Conservation (phyloP, 2,888 invertebrate species). For the Slavum lentiscoides region DNA sequence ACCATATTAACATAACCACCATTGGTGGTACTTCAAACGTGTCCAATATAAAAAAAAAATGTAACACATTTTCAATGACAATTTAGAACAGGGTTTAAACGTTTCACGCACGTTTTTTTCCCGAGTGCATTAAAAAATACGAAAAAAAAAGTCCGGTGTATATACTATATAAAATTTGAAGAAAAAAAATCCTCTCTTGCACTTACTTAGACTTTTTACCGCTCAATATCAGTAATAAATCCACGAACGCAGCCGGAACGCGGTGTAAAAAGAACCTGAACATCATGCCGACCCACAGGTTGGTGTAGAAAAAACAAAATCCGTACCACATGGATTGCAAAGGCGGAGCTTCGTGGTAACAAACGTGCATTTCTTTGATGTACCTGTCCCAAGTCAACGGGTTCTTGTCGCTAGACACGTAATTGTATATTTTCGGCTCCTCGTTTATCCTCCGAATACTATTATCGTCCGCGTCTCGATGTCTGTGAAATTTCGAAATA, state of each 20-base stretch:
- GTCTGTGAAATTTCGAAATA: background rate
- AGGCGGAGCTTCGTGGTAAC: background rate
- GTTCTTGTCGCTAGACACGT: background rate
- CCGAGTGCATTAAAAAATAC: too few relatives aligned
- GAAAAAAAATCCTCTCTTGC: too few relatives aligned
- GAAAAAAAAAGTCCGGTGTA: too few relatives aligned
- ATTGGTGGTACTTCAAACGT: too few relatives aligned
- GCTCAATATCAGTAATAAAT: background rate
- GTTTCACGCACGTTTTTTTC: too few relatives aligned
- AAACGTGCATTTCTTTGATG: background rate
- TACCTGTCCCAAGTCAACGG: background rate
- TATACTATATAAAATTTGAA: too few relatives aligned
- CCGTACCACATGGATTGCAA: background rate
- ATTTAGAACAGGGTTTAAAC: too few relatives aligned
- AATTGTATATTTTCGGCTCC: background rate
- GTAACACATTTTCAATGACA: too few relatives aligned
- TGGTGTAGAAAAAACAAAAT: background rate
- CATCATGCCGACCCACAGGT: background rate
- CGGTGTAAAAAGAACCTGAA: constrained; percentile 3
- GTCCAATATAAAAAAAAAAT: too few relatives aligned
- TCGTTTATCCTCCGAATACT: background rate
- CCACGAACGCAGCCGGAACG: background rate
- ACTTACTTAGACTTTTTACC: background rate
- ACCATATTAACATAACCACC: too few relatives aligned
- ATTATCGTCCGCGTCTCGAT: background rate